Conservation (phyloP, 2,113 vertebrate species). For the Podocnemis expansa region DNA sequence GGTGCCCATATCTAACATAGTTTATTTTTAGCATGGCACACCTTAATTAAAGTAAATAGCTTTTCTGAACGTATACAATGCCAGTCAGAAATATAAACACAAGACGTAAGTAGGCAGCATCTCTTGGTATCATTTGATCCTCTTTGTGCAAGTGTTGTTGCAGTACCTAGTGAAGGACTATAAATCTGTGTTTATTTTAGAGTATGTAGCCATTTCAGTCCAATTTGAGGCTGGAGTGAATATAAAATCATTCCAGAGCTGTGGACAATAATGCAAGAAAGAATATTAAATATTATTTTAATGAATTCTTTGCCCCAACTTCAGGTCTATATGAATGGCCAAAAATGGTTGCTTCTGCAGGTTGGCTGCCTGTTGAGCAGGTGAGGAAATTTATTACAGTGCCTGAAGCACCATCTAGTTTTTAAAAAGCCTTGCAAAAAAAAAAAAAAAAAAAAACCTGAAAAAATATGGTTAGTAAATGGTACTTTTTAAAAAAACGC, state of each 20-base stretch:
- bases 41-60: neutral
- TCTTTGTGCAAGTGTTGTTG: neutral
- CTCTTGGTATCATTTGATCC: neutral
- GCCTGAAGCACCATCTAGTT: neutral
- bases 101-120: neutral
- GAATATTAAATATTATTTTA: neutral
- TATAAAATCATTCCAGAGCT: neutral
- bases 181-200: neutral
- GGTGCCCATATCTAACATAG: neutral
- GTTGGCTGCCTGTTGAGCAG: neutral
- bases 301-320: neutral
- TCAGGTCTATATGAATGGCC: neutral
- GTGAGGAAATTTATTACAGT: neutral
- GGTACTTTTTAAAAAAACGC: neutral
- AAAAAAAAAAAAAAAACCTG: neutral
- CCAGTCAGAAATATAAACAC: neutral
- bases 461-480: neutral
- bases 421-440: neutral
- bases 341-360: neutral
- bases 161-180: constrained; percentile 25
- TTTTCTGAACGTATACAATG: neutral
- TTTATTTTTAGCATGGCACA: fast-evolving
- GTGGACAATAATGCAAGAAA: neutral
- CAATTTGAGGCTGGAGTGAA: neutral
- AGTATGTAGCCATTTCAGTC: neutral